These are phyloP conservation scores for Drosophila neutralis DNA, from an alignment of 2,888 invertebrate species.

Conservation along the genomic window DNA sequence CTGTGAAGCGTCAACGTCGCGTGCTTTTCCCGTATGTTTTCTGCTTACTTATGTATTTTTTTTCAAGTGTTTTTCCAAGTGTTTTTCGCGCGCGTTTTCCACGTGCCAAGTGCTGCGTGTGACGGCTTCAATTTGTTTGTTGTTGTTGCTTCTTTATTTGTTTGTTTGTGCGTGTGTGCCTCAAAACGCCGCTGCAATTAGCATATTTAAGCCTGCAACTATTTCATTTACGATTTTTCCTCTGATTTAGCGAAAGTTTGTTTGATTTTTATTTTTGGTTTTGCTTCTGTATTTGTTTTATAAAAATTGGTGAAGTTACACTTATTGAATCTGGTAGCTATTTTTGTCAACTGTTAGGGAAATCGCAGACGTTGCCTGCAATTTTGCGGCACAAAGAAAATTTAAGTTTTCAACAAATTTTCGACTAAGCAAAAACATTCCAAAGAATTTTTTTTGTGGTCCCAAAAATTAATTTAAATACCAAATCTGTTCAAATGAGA, in stretches of 20 bases:
- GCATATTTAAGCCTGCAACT: neutral
- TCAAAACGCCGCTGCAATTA: slow-evolving; percentile 15
- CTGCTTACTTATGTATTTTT: slow-evolving; percentile 22
- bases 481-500: neutral
- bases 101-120: slow-evolving; percentile 49
- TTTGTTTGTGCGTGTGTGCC: slow-evolving; percentile 21
- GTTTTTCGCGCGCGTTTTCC: slow-evolving; percentile 55
- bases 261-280: neutral
- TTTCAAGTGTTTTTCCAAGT: slow-evolving; percentile 47
- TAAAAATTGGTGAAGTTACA: neutral
- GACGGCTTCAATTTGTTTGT: slow-evolving; percentile 29
- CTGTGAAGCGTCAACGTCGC: slow-evolving; percentile 45
- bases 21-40: slow-evolving; percentile 38
- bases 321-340: neutral
- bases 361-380: neutral
- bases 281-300: neutral
- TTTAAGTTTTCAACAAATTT: neutral
- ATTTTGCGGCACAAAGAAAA: neutral
- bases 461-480: neutral
- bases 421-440: neutral
- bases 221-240: neutral
- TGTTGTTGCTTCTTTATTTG: slow-evolving; percentile 33
- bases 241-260: slow-evolving; percentile 36
- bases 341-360: neutral
- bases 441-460: neutral